These are phyloP conservation scores for Cyaniris semiargus DNA, from an alignment of 2,888 invertebrate species.

Conservation along the genomic window DNA sequence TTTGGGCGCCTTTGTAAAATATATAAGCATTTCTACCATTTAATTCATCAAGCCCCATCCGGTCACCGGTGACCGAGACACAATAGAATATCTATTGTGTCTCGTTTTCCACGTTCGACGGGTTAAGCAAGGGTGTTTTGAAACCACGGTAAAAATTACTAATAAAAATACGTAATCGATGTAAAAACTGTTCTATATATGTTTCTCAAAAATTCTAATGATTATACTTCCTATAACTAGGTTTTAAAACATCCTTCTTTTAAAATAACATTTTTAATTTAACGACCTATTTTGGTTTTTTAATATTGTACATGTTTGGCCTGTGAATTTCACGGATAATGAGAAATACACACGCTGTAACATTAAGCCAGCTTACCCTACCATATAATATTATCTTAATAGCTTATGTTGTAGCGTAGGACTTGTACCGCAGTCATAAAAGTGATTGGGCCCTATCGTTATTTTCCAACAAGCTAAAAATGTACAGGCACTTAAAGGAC, in stretches of 20 bases:
- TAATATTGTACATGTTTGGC: background rate
- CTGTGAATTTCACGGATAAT: slow-evolving; percentile 2
- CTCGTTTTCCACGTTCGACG: too few species aligned
- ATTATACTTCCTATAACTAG: background rate
- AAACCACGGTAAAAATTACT: background rate
- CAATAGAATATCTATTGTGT: too few species aligned
- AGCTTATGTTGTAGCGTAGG: slow-evolving; percentile 35
- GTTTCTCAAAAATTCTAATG: background rate
- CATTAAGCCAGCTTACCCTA: background rate
- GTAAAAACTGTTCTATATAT: background rate
- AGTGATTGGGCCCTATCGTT: background rate
- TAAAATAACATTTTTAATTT: background rate
- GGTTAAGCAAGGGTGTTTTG: background rate
- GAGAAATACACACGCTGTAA: slow-evolving; percentile 1
- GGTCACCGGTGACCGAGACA: too few species aligned
- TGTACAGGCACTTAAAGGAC: background rate
- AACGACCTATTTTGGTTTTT: background rate
- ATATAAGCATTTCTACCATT: background rate
- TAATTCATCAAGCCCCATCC: too few species aligned
- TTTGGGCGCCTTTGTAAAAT: background rate
- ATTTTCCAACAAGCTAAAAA: background rate
- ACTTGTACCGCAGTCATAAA: background rate
- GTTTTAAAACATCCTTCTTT: background rate
- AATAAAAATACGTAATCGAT: background rate
- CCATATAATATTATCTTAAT: slow-evolving; percentile 18